phyloP scores from a whole-genome alignment of 2,888 invertebrate species.

The Gordius sp. region DNA sequence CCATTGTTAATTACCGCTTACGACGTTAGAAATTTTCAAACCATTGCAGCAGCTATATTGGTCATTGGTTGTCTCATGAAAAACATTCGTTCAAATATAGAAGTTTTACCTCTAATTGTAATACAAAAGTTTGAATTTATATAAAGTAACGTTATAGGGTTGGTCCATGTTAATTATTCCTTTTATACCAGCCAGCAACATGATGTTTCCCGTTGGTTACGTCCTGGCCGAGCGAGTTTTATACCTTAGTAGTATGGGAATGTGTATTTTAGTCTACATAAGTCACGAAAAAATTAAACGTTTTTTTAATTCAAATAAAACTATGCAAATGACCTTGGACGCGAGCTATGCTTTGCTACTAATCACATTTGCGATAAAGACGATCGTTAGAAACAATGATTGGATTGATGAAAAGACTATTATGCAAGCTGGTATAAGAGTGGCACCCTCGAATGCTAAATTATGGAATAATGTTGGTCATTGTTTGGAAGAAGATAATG shows the following conservation, averaged over 20 bases:
- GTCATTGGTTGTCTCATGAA: no score
- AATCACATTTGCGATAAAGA: neutral
- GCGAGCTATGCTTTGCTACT: no score
- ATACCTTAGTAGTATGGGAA: constrained; percentile 80
- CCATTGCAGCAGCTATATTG: no score
- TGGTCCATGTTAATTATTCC: constrained; percentile 56
- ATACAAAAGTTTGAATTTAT: no score
- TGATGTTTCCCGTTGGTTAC: constrained; percentile 89
- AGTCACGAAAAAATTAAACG: no score
- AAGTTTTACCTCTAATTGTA: no score
- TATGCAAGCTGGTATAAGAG: neutral
- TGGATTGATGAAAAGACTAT: neutral
- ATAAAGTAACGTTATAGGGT: no score
- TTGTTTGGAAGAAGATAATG: neutral
- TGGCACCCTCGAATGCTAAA: neutral
- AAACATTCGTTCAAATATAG: no score
- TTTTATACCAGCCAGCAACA: constrained; percentile 76
- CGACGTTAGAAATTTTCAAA: no score
- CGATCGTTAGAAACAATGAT: neutral
- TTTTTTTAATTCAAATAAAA: neutral
- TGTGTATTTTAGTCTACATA: constrained; percentile 43
- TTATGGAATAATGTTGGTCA: constrained; percentile 2
- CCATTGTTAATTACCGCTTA: constrained; percentile 49
- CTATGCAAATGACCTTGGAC: no score
- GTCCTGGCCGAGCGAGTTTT: constrained; percentile 82